These are phyloP conservation scores for Mormyrus iriodes DNA, from an alignment of 2,113 vertebrate species.

Conservation along the genomic window DNA sequence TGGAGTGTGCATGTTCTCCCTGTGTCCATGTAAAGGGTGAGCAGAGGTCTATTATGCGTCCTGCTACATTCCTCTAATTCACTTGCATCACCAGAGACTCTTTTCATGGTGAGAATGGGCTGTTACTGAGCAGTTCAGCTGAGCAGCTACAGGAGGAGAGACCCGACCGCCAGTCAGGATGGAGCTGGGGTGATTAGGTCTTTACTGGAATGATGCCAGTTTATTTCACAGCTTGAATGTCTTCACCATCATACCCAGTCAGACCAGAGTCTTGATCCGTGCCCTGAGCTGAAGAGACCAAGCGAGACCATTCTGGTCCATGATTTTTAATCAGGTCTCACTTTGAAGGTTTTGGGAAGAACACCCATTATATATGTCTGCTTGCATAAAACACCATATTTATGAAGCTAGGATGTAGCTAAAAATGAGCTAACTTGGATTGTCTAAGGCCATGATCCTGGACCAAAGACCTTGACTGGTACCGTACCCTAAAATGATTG, in stretches of 20 bases:
- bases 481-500: background rate
- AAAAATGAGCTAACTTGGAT: background rate
- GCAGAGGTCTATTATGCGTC: background rate
- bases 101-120: background rate
- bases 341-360: background rate
- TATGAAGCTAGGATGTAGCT: background rate
- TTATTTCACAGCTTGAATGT: background rate
- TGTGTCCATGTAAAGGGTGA: background rate
- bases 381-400: background rate
- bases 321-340: background rate
- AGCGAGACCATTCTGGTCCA: background rate
- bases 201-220: background rate
- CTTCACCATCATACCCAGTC: background rate
- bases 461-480: background rate
- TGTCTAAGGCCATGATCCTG: background rate
- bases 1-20: background rate
- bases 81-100: background rate
- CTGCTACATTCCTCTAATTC: background rate
- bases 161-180: background rate
- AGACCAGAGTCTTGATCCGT: background rate
- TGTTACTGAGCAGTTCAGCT: background rate
- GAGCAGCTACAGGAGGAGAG: background rate
- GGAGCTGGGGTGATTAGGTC: background rate
- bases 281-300: background rate
- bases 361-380: background rate